Evolutionary conservation across 92 coral and sea anemone species (phyloP).

Genomic region (Hydrozoanthus gracilis): DNA sequence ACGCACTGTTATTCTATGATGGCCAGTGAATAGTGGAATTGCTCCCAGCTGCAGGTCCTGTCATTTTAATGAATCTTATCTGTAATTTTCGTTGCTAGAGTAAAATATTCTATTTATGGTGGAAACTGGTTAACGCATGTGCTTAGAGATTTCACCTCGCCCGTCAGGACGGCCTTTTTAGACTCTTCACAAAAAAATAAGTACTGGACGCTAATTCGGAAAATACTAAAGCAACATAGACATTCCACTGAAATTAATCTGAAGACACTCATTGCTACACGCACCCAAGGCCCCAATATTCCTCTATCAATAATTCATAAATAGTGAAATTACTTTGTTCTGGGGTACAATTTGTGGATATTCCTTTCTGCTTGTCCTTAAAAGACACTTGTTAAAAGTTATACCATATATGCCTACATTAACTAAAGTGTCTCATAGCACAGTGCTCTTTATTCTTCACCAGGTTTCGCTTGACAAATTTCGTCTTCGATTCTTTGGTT

Average conservation of each 20-base stretch:
- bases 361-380: too few relatives aligned
- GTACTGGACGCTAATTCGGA: background rate
- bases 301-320: constrained; percentile 6
- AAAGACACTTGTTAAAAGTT: too few relatives aligned
- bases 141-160: background rate
- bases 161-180: background rate
- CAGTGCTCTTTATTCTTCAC: too few relatives aligned
- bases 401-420: too few relatives aligned
- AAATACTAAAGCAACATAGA: background rate
- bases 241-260: background rate
- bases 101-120: constrained; percentile 31
- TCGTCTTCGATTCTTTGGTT: too few relatives aligned
- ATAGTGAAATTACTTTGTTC: background rate
- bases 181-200: background rate
- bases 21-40: constrained; percentile 21
- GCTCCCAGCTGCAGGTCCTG: constrained; percentile 39
- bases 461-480: too few relatives aligned
- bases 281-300: background rate
- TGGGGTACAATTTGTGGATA: background rate
- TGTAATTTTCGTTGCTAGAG: background rate
- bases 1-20: background rate
- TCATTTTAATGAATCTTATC: constrained; percentile 21
- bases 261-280: background rate
- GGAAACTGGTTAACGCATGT: constrained; percentile 36
- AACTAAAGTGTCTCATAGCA: too few relatives aligned